phyloP scores from a whole-genome alignment of 2,888 invertebrate species.

The Ectobius pallidus region DNA sequence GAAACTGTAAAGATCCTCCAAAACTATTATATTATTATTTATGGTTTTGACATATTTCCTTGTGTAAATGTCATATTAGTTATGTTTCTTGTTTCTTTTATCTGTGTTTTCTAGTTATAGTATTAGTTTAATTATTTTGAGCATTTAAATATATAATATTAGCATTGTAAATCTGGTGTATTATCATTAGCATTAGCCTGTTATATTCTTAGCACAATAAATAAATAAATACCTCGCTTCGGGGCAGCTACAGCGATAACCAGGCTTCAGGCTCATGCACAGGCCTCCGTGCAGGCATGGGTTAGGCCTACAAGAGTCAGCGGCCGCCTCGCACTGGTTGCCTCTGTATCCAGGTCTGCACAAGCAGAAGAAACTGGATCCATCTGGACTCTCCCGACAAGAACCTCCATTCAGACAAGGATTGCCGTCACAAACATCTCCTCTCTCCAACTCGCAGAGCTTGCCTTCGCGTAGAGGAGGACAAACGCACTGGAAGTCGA shows the following conservation, averaged over 20 bases:
- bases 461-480: slow-evolving; percentile 79
- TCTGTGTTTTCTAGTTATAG: no score
- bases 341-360: slow-evolving; percentile 92
- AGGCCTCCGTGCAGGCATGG: slow-evolving; percentile 91
- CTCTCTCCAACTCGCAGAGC: slow-evolving; percentile 81
- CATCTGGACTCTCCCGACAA: slow-evolving; percentile 86
- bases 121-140: no score
- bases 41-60: no score
- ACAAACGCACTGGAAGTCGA: slow-evolving; percentile 84
- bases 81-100: no score
- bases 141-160: no score
- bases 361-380: slow-evolving; percentile 87
- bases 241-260: slow-evolving; percentile 81
- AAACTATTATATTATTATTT: no score
- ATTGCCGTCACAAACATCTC: slow-evolving; percentile 82
- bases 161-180: no score
- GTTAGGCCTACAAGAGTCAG: slow-evolving; percentile 90
- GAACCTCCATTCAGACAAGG: slow-evolving; percentile 93
- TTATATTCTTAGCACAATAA: no score
- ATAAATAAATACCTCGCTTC: no score
- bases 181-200: no score
- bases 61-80: no score
- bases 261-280: slow-evolving; percentile 87
- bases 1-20: no score
- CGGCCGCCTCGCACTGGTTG: slow-evolving; percentile 85